Conservation (phyloP, 1,140 invertebrate genomes). For the Zaprionus taronus region DNA sequence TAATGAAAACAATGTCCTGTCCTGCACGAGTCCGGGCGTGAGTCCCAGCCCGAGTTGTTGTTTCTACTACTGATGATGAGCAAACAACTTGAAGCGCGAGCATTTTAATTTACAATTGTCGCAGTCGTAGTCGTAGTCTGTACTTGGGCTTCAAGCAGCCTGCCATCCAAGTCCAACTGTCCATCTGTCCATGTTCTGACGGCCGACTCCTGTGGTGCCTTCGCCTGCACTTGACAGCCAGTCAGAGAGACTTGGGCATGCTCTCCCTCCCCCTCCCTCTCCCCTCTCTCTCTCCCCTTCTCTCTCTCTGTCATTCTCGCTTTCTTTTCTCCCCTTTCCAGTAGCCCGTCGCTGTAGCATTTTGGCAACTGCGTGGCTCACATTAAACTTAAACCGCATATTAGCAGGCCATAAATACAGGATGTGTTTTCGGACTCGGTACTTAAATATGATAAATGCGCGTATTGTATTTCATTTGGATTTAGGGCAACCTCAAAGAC, state of each 20-base stretch:
- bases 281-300: neutral
- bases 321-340: neutral
- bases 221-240: conserved; percentile 44
- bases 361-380: conserved; percentile 28
- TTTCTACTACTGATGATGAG: conserved; percentile 33
- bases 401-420: conserved; percentile 78
- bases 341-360: conserved; percentile 1
- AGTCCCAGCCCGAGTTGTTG: conserved; percentile 10
- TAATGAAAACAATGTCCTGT: conserved; percentile 72
- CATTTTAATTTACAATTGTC: conserved; percentile 59
- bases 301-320: neutral
- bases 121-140: conserved; percentile 42
- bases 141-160: conserved; percentile 14
- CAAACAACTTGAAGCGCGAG: conserved; percentile 52
- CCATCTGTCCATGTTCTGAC: conserved; percentile 10
- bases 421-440: conserved; percentile 69
- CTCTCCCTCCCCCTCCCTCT: neutral
- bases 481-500: conserved; percentile 75
- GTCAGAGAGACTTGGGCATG: conserved; percentile 15
- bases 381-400: conserved; percentile 78
- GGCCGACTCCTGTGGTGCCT: conserved; percentile 31
- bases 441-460: conserved; percentile 82
- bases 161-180: neutral
- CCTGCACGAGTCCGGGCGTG: conserved; percentile 18
- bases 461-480: conserved; percentile 79